These are phyloP conservation scores for Megalops cyprinoides DNA, from an alignment of 2,797 vertebrate genomes.

Conservation along the genomic window DNA sequence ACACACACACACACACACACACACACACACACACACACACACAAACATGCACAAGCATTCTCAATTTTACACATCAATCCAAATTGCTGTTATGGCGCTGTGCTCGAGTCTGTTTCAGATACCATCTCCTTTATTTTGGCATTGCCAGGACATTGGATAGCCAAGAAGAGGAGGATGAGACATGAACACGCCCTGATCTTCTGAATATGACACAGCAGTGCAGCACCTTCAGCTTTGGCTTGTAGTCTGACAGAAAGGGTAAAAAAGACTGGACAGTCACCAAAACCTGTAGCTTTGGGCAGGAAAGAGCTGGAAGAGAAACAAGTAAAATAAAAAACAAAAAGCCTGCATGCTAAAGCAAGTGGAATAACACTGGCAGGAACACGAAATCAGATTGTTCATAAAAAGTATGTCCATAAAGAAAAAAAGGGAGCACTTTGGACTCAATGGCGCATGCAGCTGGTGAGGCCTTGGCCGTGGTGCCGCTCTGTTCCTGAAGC, in stretches of 20 bases:
- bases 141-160: background rate
- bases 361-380: slow-evolving; percentile 2
- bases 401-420: background rate
- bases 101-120: background rate
- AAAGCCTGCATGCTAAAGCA: slow-evolving; percentile 14
- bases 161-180: slow-evolving; percentile 1
- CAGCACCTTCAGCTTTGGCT: background rate
- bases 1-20: background rate
- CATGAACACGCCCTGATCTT: slow-evolving; percentile 8
- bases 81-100: too few species aligned
- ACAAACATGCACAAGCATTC: background rate
- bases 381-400: slow-evolving; percentile 8
- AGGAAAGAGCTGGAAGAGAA: background rate
- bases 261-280: background rate
- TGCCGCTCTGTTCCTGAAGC: background rate
- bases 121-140: background rate
- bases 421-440: background rate
- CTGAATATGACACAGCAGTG: background rate
- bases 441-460: background rate
- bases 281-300: background rate
- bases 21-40: background rate
- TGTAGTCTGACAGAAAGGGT: background rate
- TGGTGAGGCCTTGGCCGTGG: background rate
- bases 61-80: background rate
- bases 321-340: background rate